Base-by-base conservation (phyloP, 2,888 invertebrate genomes). In the Strigamia maritima region DNA sequence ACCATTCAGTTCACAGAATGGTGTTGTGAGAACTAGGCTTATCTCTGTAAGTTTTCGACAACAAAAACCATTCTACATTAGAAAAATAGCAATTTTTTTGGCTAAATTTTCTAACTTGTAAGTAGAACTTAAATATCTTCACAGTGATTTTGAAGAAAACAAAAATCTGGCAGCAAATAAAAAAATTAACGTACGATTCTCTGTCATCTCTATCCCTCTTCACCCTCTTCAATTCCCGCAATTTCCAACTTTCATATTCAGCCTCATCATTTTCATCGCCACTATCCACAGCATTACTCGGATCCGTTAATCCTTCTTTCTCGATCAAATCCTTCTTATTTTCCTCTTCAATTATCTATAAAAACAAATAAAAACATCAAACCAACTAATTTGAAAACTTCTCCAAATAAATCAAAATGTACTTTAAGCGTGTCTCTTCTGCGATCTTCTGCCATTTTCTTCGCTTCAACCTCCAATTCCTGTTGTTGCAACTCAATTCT, bases 221-320 rank as follows among this genome's bases (percentile, higher is more conserved):
- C 82, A 99, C 92, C 75, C 99, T 89, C 85, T 96, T 97, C 85
- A 99, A 89, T 88, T 99, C 99, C 24, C 99, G 89, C 38, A 98
- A 87, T 87, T 99, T 99, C 99, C 99, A 99, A 0, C 94, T 91
- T 86, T 99, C 98, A 84, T 98, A 99, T 84, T 96, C 97, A 10
- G 96, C 90, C 85, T 98, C 97, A 83, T 97, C 96, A 84, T 96
- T 96, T 84, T 98, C 98, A 85, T 97, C 97, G 82, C 96, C 96
- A 0, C 95, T 96, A 84, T 93, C 93, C 1, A 96, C 93, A 84
- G 95, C 94, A 81, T 93, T 91, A 89, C 83, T 92, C 90, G 2
- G 93, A 38, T 81, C 81, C 26, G 35, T 70, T n/a, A 77, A 76
- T 60, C 84, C 83, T 80, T 86, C 94, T 92, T 83, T 91, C 90